These are phyloP conservation scores for Leucoraja erinaceus DNA, from an alignment of 2,113 vertebrate genomes.

Conservation along the genomic window DNA sequence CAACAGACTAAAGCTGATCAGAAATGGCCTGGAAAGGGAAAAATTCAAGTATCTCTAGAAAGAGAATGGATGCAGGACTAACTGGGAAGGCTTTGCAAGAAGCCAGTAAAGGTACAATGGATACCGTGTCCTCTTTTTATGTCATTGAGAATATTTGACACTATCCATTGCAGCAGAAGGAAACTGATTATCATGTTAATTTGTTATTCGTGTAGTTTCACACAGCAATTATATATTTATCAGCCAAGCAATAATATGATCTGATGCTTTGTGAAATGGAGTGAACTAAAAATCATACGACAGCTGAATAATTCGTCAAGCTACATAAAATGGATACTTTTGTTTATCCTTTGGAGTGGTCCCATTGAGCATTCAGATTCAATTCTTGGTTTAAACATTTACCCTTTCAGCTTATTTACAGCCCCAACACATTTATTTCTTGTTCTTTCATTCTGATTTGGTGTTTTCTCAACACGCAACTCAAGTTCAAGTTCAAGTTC, in stretches of 20 bases:
- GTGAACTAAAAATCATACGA: background rate
- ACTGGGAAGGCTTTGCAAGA: background rate
- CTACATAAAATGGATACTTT: background rate
- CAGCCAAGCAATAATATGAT: background rate
- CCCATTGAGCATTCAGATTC: background rate
- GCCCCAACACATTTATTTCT: background rate
- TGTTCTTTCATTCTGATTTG: background rate
- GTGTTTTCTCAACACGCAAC: background rate
- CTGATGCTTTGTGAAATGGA: background rate
- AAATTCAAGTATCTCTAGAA: background rate
- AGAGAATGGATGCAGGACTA: background rate
- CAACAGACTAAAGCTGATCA: no score
- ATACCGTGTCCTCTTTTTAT: background rate
- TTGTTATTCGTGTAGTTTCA: background rate
- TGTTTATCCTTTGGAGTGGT: background rate
- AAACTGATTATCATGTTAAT: background rate
- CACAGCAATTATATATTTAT: background rate
- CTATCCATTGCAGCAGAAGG: background rate
- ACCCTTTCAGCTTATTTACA: slow-evolving; percentile 1
- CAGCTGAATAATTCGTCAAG: background rate
- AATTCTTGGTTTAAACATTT: background rate
- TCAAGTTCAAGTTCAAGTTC: no score
- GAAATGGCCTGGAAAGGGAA: background rate
- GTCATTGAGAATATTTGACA: background rate
- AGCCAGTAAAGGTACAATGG: background rate